phyloP scores from a whole-genome alignment of 2,888 invertebrate genomes.

The Diplolepis rosae region DNA sequence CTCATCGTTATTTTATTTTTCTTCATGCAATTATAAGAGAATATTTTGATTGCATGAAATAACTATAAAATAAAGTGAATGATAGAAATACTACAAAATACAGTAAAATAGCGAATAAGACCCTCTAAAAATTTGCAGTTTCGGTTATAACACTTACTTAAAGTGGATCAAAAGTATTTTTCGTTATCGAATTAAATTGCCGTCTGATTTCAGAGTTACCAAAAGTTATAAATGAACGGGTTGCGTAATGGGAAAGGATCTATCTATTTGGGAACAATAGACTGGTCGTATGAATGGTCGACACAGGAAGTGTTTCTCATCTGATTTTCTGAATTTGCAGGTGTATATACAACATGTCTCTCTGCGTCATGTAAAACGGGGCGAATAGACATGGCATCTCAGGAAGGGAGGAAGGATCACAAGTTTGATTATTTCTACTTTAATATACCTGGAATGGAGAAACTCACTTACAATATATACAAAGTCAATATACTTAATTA shows the following conservation, averaged over 20 bases:
- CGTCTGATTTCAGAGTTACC: conserved; percentile 22
- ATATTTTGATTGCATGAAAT: too few species aligned
- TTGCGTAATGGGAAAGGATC: conserved; percentile 31
- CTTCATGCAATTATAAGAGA: too few species aligned
- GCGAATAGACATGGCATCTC: conserved; percentile 52
- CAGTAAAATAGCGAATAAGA: too few species aligned
- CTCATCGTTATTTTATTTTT: too few species aligned
- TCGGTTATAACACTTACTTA: too few species aligned
- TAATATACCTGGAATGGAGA: conserved; percentile 1
- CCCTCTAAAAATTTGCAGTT: too few species aligned
- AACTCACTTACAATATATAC: background rate
- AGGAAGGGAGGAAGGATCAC: conserved; percentile 36
- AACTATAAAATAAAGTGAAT: too few species aligned
- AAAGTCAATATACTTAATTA: too few species aligned
- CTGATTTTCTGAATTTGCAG: conserved; percentile 60
- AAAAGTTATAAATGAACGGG: conserved; percentile 36
- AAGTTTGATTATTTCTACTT: conserved; percentile 24
- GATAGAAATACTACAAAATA: too few species aligned
- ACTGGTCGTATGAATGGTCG: conserved; percentile 59
- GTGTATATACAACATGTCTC: conserved; percentile 42
- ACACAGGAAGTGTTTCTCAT: conserved; percentile 65
- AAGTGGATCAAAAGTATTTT: conserved; percentile 10
- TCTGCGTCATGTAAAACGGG: conserved; percentile 57
- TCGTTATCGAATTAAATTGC: conserved; percentile 26
- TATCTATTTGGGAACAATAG: conserved; percentile 54